Evolutionary conservation across 2,113 vertebrate genomes (phyloP), one percentile per base, ranked within the genome.

Genomic region (Nothoprocta pentlandii): DNA sequence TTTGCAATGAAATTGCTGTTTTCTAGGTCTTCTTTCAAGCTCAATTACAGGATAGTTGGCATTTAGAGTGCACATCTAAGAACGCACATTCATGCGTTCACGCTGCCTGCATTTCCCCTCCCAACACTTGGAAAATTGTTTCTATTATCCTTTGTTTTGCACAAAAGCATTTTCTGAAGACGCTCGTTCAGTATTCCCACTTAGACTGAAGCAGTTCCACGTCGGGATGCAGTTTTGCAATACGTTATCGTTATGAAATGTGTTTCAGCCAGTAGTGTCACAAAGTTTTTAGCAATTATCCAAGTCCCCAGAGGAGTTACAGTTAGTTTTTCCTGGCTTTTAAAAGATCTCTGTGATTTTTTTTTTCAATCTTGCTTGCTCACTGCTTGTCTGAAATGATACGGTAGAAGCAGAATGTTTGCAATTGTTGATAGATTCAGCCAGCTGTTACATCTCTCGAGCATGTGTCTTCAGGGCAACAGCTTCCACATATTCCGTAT

Each of bases 391-490:
- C 93, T 82, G 30, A 95, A 96, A 96, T 95, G 91, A 96, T 90
- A 96, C 8, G 67, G 88, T 79, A 53, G 91, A 95, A 91, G 84
- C 93, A 95, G 95, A 97, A 97, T 94, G 95, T 97, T 97, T 97
- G 97, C 68, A 93, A 95, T 86, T 93, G 79, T 95, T 98, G 97
- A 97, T 90, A 95, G 90, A 69, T 90, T 83, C 39, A 92, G 95
- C 63, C 92, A 91, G 93, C 87, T 96, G 95, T 96, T 97, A 86
- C 77, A 89, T 97, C 95, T 97, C 96, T 94, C 85, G 82, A 96
- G 85, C 88, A 74, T 86, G 94, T 94, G 94, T 97, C 94, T 98
- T 97, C 94, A 96, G 95, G 94, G 92, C 96, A 97, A 94, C 41
- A 14, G 89, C 96, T 97, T 96, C 94, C 92, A 95, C 82, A 87